Evolutionary conservation across 2,888 invertebrate species (phyloP).

Genomic region (Morpho helenor): DNA sequence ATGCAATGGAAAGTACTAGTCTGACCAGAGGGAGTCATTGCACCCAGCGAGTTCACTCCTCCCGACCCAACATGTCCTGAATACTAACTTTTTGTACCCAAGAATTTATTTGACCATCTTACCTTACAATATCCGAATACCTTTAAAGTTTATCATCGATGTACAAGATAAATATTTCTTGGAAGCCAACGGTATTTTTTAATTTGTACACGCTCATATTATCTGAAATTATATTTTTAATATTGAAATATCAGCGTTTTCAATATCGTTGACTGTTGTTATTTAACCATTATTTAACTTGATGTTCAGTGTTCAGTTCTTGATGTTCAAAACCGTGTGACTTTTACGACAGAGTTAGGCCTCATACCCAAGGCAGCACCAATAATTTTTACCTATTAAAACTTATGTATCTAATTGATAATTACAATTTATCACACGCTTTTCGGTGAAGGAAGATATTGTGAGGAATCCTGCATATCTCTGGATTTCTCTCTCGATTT

Average conservation of each 20-base stretch:
- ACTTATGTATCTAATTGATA: too few species aligned
- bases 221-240: background rate
- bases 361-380: too few species aligned
- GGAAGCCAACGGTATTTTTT: constrained; percentile 3
- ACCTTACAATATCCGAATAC: constrained; percentile 6
- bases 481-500: too few species aligned
- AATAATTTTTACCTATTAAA: too few species aligned
- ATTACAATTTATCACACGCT: too few species aligned
- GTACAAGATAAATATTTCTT: background rate
- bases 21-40: constrained; percentile 50
- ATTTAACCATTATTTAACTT: too few species aligned
- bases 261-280: too few species aligned
- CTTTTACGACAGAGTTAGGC: too few species aligned
- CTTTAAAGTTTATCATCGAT: constrained; percentile 1
- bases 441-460: too few species aligned
- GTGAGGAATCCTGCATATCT: too few species aligned
- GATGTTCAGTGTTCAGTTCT: too few species aligned
- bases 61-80: constrained; percentile 51
- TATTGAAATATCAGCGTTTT: background rate
- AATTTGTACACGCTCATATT: background rate
- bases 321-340: too few species aligned
- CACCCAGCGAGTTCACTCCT: constrained; percentile 62
- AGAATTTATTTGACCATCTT: constrained; percentile 3
- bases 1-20: constrained; percentile 11
- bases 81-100: constrained; percentile 43